These are phyloP conservation scores for Coccyzus lansbergi DNA, from an alignment of 2,797 vertebrate genomes.

Conservation along the genomic window DNA sequence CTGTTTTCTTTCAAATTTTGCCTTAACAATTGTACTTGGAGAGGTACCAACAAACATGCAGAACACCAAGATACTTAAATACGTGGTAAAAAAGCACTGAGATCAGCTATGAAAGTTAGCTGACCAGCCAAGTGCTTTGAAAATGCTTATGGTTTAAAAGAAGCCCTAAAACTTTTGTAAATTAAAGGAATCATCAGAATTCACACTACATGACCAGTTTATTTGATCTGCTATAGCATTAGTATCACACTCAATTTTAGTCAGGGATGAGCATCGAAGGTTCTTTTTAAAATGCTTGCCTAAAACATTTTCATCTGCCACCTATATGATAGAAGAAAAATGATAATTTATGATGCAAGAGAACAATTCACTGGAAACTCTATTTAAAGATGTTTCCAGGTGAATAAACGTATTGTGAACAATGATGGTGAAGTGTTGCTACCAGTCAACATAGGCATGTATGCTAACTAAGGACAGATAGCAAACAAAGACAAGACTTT, in stretches of 20 bases:
- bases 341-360: background rate
- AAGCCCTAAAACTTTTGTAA: background rate
- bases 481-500: background rate
- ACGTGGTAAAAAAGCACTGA: background rate
- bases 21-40: background rate
- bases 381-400: background rate
- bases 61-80: background rate
- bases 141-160: background rate
- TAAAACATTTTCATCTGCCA: background rate
- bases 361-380: background rate
- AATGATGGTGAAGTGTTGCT: background rate
- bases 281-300: background rate
- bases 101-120: background rate
- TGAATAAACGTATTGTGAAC: background rate
- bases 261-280: background rate
- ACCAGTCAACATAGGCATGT: background rate
- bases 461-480: slow-evolving; percentile 2
- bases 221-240: background rate
- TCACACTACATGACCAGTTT: background rate
- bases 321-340: background rate
- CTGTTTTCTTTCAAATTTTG: background rate
- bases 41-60: background rate
- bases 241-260: background rate
- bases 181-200: background rate
- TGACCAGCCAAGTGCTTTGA: background rate